These are phyloP conservation scores for Heptranchias perlo DNA, from an alignment of 2,113 vertebrate species.

Conservation along the genomic window DNA sequence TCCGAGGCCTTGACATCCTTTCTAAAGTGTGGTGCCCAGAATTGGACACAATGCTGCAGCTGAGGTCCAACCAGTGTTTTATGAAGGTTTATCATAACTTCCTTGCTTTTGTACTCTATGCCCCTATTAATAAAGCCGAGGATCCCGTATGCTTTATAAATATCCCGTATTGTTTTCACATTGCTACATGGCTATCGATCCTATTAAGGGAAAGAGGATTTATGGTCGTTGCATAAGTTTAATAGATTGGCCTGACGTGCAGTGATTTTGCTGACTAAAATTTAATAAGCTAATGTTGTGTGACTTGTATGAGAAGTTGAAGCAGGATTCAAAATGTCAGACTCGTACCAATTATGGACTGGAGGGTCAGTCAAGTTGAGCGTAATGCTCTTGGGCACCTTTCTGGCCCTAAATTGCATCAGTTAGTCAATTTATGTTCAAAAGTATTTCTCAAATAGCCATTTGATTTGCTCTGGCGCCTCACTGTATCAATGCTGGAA, in stretches of 20 bases:
- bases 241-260: not conserved
- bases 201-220: not conserved
- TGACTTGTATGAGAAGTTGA: not conserved
- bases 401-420: not conserved
- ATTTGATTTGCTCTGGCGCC: not conserved
- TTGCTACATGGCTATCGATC: no score
- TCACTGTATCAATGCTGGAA: not conserved
- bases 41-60: no score
- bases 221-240: not conserved
- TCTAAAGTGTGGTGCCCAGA: no score
- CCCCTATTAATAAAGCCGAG: no score
- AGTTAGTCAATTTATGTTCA: constrained; percentile 13
- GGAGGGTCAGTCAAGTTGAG: not conserved
- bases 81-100: no score
- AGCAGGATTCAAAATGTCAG: not conserved
- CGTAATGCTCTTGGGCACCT: not conserved
- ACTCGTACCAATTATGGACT: not conserved
- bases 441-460: not conserved
- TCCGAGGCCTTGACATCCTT: no score
- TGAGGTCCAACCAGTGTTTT: no score
- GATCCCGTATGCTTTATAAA: no score
- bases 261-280: not conserved
- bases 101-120: no score
- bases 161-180: no score
- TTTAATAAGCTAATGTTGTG: not conserved